These are phyloP conservation scores for Cataglyphis cursor DNA, from an alignment of 2,888 invertebrate genomes.

Conservation along the genomic window DNA sequence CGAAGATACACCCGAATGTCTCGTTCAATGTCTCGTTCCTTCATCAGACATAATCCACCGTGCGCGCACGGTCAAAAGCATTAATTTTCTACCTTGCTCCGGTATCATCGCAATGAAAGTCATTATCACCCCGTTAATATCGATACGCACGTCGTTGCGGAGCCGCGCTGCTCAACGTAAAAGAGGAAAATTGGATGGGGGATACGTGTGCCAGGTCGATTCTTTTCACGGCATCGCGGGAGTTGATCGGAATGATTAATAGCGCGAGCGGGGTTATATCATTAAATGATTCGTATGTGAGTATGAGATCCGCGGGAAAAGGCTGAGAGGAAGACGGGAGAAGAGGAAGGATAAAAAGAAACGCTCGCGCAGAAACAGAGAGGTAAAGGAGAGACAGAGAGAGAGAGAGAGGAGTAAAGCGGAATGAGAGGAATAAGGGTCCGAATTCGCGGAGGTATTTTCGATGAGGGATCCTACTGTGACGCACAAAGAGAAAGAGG, in stretches of 20 bases:
- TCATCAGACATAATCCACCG: conserved; percentile 18
- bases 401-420: conserved; percentile 51
- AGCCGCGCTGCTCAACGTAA: neutral
- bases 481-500: conserved; percentile 68
- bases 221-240: conserved; percentile 40
- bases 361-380: conserved; percentile 11
- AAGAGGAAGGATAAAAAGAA: conserved; percentile 25
- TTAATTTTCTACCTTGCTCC: conserved; percentile 29
- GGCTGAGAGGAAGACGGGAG: conserved; percentile 15
- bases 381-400: neutral
- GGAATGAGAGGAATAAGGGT: conserved; percentile 68
- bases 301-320: conserved; percentile 47
- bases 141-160: conserved; percentile 15
- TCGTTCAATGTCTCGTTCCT: conserved; percentile 9
- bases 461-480: conserved; percentile 72
- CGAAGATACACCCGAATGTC: neutral
- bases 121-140: conserved; percentile 31
- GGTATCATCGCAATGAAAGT: conserved; percentile 45
- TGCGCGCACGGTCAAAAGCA: conserved; percentile 25
- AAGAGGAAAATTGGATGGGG: conserved; percentile 40
- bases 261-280: conserved; percentile 78
- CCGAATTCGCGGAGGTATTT: conserved; percentile 66
- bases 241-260: conserved; percentile 83
- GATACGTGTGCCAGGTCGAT: conserved; percentile 35
- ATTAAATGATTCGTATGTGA: conserved; percentile 77